A percentile compares a stretch with the other conserved stretches of the same genome.
Evolutionary conservation across 2,888 invertebrate genomes (phyloP).

Genomic region (Trachelus stipa): DNA sequence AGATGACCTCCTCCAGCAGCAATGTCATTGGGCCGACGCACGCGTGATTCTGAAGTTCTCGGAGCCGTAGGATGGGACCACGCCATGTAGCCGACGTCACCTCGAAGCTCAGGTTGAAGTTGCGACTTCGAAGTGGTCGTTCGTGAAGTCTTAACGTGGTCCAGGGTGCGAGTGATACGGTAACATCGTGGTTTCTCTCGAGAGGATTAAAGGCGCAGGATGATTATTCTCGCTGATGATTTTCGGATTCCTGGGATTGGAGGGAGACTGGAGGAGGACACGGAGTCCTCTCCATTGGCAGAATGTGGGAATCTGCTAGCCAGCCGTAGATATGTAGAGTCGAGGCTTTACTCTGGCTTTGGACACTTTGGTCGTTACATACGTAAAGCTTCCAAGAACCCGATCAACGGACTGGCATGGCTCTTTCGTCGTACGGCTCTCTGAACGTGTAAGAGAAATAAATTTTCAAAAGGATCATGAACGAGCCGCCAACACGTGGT

Average conservation of each 20-base stretch:
- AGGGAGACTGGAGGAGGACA: not conserved
- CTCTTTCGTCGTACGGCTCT: not conserved
- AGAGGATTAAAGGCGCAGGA: not conserved
- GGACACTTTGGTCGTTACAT: not conserved
- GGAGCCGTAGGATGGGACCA: slow-evolving; percentile 12
- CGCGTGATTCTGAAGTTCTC: slow-evolving; percentile 45
- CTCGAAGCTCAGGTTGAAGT: slow-evolving; percentile 11
- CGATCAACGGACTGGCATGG: not conserved
- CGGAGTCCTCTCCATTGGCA: not conserved
- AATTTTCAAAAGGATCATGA: not conserved
- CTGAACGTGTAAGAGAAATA: not conserved
- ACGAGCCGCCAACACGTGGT: not conserved
- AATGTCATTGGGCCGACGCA: slow-evolving; percentile 48
- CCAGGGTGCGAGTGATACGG: not conserved
- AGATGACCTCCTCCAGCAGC: slow-evolving; percentile 40
- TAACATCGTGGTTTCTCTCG: not conserved
- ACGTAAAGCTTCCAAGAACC: not conserved
- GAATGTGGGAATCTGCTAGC: not conserved
- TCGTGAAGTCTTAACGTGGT: not conserved
- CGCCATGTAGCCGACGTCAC: slow-evolving; percentile 11
- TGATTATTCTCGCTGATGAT: not conserved
- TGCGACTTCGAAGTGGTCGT: slow-evolving; percentile 5
- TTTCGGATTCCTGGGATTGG: not conserved
- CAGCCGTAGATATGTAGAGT: not conserved
- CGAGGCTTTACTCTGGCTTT: not conserved